A percentile compares a stretch with the other conserved stretches of the same genome.
Conservation (phyloP, 2,113 vertebrate species). For the Cathartes aura region DNA sequence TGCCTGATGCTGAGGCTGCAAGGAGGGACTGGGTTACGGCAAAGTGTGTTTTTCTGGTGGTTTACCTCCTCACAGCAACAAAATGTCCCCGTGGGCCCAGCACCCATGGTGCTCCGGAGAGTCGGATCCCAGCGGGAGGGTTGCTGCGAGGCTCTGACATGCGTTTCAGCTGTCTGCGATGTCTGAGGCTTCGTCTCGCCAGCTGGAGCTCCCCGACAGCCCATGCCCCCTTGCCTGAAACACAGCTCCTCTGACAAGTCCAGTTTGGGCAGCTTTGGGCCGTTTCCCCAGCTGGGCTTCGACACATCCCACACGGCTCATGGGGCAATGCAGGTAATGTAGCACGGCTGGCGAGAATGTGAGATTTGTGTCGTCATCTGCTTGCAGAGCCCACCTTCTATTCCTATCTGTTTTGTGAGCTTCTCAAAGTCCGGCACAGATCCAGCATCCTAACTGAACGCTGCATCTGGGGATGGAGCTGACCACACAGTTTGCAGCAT, state of each 20-base stretch:
- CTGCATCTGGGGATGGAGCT: background rate
- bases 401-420: background rate
- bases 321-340: fast-evolving
- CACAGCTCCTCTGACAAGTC: background rate
- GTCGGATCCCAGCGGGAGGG: fast-evolving
- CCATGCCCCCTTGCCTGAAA: background rate
- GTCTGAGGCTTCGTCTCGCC: background rate
- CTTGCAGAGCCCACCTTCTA: background rate
- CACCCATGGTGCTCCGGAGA: background rate
- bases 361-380: background rate
- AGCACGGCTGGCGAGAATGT: fast-evolving
- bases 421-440: background rate
- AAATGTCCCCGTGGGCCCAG: background rate
- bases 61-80: background rate
- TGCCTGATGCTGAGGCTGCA: slow-evolving; percentile 2
- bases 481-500: fast-evolving
- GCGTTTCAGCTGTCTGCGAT: background rate
- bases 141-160: fast-evolving
- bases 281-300: fast-evolving
- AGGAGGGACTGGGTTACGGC: background rate
- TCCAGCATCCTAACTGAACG: background rate
- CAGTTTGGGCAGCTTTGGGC: background rate
- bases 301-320: fast-evolving
- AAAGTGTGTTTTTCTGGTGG: background rate
- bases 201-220: background rate